Conservation (phyloP, 2,888 invertebrate species). For the Xestia ashworthii region DNA sequence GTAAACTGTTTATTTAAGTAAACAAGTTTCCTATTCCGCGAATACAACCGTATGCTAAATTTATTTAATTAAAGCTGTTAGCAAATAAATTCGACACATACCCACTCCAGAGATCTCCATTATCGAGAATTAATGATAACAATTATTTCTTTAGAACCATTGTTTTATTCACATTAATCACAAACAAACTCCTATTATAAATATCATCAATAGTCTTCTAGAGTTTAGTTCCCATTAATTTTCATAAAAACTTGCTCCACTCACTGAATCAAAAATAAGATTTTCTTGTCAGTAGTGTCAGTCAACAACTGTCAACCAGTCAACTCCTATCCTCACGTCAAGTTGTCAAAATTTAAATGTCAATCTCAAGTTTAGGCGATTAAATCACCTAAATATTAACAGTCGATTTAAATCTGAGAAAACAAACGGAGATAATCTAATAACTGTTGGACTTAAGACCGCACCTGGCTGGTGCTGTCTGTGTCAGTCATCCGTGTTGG, state of each 20-base stretch:
- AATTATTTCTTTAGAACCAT: conserved; percentile 53
- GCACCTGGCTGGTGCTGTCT: too few species aligned
- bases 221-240: conserved; percentile 41
- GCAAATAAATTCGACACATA: conserved; percentile 69
- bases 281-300: conserved; percentile 46
- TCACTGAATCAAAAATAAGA: conserved; percentile 59
- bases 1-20: conserved; percentile 30
- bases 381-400: not conserved
- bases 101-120: conserved; percentile 87
- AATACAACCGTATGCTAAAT: conserved; percentile 35
- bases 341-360: conserved; percentile 49
- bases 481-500: too few species aligned
- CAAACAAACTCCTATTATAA: conserved; percentile 33
- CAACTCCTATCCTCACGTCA: conserved; percentile 9
- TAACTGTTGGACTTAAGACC: too few species aligned
- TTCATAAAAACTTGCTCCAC: conserved; percentile 32
- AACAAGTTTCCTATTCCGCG: conserved; percentile 24
- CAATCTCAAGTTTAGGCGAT: conserved; percentile 43
- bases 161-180: conserved; percentile 31
- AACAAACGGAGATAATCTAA: too few species aligned
- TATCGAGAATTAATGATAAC: conserved; percentile 60
- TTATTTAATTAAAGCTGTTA: conserved; percentile 57
- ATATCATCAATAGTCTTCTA: conserved; percentile 25
- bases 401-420: too few species aligned
- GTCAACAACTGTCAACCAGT: conserved; percentile 39